phyloP scores from a whole-genome alignment of 2,797 vertebrate genomes.

The Mus spretus region DNA sequence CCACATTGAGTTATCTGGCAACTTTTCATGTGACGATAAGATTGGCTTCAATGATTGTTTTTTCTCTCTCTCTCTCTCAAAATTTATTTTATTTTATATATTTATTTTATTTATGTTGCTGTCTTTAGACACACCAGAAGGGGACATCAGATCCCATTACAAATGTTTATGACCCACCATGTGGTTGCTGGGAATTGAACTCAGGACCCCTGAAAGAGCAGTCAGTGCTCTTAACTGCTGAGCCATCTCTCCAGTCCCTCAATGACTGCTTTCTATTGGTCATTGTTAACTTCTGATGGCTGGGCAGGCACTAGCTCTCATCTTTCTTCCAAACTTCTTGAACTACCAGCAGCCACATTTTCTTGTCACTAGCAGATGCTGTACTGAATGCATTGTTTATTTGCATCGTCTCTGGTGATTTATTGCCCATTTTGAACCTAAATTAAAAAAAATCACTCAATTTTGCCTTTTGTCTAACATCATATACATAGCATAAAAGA shows the following conservation, averaged over 20 bases:
- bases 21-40: not conserved
- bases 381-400: not conserved
- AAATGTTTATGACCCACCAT: too few relatives aligned
- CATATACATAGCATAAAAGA: not conserved
- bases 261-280: not conserved
- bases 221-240: too few relatives aligned
- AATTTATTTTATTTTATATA: too few relatives aligned
- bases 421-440: not conserved
- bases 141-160: too few relatives aligned
- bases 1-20: too few relatives aligned
- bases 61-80: too few relatives aligned
- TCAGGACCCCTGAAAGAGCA: too few relatives aligned
- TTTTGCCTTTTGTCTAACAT: not conserved
- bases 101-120: too few relatives aligned
- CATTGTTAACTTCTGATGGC: not conserved
- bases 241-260: too few relatives aligned
- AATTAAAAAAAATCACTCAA: not conserved
- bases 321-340: not conserved
- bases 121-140: too few relatives aligned
- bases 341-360: not conserved
- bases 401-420: not conserved
- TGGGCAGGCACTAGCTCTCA: not conserved
- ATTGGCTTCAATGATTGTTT: not conserved
- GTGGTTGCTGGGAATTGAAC: too few relatives aligned
- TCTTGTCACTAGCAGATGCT: not conserved